These are phyloP conservation scores for Nymphalis io DNA, from an alignment of 1,140 invertebrate species.

Conservation along the genomic window DNA sequence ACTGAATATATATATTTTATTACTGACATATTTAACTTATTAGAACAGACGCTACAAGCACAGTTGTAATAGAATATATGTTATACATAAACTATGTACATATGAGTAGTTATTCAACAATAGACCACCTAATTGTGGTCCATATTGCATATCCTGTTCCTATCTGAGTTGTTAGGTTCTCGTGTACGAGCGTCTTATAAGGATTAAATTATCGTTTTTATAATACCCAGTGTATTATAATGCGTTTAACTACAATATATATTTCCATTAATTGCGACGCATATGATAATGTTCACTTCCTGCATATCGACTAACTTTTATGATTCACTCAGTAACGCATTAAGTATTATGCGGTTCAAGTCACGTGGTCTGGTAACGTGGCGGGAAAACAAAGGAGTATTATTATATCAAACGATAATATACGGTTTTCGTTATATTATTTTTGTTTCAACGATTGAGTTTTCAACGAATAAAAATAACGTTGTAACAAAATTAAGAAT, in stretches of 20 bases:
- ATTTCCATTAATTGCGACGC: constrained; percentile 21
- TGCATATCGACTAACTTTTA: constrained; percentile 16
- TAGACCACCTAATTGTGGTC: no score
- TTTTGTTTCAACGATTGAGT: neutral
- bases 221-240: neutral
- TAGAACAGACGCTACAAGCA: no score
- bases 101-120: no score
- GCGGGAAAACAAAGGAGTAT: constrained; percentile 24
- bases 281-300: constrained; percentile 23
- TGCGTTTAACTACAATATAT: constrained; percentile 4
- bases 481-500: no score
- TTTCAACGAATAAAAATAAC: neutral
- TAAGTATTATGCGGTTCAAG: constrained; percentile 15
- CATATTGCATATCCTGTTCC: neutral
- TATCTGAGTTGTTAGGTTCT: neutral
- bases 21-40: no score
- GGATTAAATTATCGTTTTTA: neutral
- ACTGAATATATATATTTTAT: no score
- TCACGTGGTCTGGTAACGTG: constrained; percentile 22
- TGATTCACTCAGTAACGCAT: constrained; percentile 22
- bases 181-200: neutral
- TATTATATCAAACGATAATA: constrained; percentile 27
- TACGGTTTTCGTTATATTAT: neutral
- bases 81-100: no score
- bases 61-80: no score